Evolutionary conservation across 2,113 vertebrate genomes (phyloP).

Genomic region (Phrynosoma blainvillii): DNA sequence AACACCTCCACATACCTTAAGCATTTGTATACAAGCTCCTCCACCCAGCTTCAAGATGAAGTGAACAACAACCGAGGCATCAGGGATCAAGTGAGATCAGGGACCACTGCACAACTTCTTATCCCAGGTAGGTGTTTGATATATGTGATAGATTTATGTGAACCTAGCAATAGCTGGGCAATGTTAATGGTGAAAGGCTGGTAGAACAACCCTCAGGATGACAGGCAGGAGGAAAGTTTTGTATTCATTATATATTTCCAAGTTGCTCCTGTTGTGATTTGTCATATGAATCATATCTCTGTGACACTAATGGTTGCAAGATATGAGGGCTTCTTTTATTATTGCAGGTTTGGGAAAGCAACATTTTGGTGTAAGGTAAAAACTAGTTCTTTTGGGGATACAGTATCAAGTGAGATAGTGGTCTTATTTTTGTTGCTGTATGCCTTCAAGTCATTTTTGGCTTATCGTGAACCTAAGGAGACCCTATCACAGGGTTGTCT

Average conservation of each 20-base stretch:
- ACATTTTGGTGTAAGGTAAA: no score
- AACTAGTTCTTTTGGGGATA: no score
- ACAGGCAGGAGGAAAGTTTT: background rate
- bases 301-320: no score
- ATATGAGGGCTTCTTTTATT: no score
- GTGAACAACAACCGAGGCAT: background rate
- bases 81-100: background rate
- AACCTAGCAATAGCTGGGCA: background rate
- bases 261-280: background rate
- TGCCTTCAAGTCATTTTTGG: no score
- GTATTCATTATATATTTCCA: background rate
- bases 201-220: no score
- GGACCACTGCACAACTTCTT: background rate
- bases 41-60: background rate
- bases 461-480: no score
- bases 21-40: background rate
- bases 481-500: no score
- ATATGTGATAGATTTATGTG: background rate
- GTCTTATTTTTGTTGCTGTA: no score
- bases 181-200: background rate
- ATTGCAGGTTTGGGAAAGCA: no score
- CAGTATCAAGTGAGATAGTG: no score
- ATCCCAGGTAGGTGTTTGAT: constrained; percentile 1
- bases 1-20: background rate
- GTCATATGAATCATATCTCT: no score